Evolutionary conservation across 2,113 vertebrate species (phyloP).

Genomic region (Mesembrinibis cayennensis): DNA sequence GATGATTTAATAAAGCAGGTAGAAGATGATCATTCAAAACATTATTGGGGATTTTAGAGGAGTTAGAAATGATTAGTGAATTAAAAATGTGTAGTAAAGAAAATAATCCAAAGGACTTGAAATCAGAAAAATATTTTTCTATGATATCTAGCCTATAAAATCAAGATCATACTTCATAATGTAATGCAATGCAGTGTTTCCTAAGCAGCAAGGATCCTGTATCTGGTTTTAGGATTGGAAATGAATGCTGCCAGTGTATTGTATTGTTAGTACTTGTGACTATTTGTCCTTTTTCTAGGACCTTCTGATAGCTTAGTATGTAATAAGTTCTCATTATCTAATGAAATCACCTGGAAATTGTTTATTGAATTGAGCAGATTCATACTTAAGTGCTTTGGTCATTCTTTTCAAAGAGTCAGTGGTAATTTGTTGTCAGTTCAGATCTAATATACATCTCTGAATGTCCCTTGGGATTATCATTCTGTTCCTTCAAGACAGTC

Average conservation of each 20-base stretch:
- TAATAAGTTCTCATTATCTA: conserved; percentile 46
- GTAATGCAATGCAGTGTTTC: not conserved
- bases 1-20: not conserved
- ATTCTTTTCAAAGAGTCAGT: conserved; percentile 6
- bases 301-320: not conserved
- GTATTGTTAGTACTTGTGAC: not conserved
- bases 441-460: conserved; percentile 18
- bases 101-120: not conserved
- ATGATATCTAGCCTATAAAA: not conserved
- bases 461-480: not conserved
- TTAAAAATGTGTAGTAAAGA: not conserved
- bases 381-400: not conserved
- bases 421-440: conserved; percentile 5
- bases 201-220: not conserved
- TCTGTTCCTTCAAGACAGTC: not conserved
- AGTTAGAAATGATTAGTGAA: not conserved
- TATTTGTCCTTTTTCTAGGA: not conserved
- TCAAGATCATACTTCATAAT: not conserved
- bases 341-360: conserved; percentile 53
- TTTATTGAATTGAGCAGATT: conserved; percentile 38
- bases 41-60: not conserved
- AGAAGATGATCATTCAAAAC: not conserved
- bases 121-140: not conserved
- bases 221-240: not conserved
- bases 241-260: not conserved